Evolutionary conservation across 1,140 invertebrate genomes (phyloP).

Genomic region (Brachionus plicatilis): DNA sequence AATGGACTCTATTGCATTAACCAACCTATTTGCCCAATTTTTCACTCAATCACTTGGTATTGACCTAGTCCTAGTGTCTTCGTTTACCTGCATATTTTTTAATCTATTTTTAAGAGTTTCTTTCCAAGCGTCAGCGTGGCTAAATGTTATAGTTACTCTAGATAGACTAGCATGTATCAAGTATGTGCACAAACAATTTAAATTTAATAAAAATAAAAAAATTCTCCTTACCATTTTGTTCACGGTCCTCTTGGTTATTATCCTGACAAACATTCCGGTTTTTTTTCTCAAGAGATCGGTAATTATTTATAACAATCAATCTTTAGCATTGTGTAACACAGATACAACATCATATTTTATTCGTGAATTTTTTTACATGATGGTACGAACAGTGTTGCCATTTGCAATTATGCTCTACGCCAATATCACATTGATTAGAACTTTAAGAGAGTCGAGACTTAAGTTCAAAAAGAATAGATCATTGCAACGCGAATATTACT

Average conservation of each 20-base stretch:
- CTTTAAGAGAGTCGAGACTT: not conserved
- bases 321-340: not conserved
- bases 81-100: not conserved
- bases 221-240: not conserved
- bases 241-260: not conserved
- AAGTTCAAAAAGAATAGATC: not conserved
- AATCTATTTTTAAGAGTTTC: not conserved
- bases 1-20: not conserved
- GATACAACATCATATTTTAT: not conserved
- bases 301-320: not conserved
- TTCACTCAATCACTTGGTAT: not conserved
- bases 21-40: not conserved
- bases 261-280: not conserved
- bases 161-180: not conserved
- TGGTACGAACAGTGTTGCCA: not conserved
- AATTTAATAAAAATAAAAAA: conserved; percentile 2
- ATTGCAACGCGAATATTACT: not conserved
- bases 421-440: not conserved
- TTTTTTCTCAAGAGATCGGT: not conserved
- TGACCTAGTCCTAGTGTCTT: not conserved
- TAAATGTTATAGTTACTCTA: not conserved
- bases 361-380: not conserved
- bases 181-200: not conserved
- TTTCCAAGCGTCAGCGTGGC: not conserved
- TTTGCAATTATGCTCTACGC: not conserved